These are phyloP conservation scores for Brachionus manjavacas DNA, from an alignment of 1,140 invertebrate species.

Conservation along the genomic window DNA sequence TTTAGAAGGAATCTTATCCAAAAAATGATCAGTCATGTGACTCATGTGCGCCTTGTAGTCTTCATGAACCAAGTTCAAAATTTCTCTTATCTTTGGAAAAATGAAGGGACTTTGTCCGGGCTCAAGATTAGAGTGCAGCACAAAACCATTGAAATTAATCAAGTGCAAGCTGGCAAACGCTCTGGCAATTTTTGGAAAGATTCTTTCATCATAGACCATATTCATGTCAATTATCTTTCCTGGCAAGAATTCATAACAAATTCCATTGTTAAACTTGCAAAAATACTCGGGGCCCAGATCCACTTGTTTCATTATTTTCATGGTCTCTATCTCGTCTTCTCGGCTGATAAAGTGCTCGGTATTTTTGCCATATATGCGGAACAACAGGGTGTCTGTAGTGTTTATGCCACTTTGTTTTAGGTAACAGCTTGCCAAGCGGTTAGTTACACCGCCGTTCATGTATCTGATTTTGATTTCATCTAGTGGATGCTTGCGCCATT, in stretches of 20 bases:
- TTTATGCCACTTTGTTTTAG: slow-evolving; percentile 11
- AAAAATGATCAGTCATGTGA: slow-evolving; percentile 9
- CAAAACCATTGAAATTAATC: slow-evolving; percentile 12
- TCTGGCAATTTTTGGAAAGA: slow-evolving; percentile 52
- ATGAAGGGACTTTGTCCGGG: neutral
- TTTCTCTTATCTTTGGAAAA: slow-evolving; percentile 8
- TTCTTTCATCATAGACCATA: slow-evolving; percentile 65
- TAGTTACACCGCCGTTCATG: slow-evolving; percentile 22
- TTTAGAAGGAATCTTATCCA: neutral
- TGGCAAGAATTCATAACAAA: slow-evolving; percentile 83
- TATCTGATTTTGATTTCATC: neutral
- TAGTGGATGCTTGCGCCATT: neutral
- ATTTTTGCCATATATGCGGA: slow-evolving; percentile 32
- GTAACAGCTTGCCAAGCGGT: slow-evolving; percentile 28
- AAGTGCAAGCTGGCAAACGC: slow-evolving; percentile 44
- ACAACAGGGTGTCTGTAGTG: neutral
- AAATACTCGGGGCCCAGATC: slow-evolving; percentile 19
- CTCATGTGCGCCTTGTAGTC: slow-evolving; percentile 9
- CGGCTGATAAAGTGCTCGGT: slow-evolving; percentile 33
- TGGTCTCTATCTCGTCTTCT: slow-evolving; percentile 23
- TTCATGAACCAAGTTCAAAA: slow-evolving; percentile 8
- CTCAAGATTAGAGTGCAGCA: neutral
- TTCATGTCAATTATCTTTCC: slow-evolving; percentile 72
- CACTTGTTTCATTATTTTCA: slow-evolving; percentile 31
- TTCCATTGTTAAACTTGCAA: slow-evolving; percentile 85